Evolutionary conservation across 2,888 invertebrate species (phyloP).

Genomic region (Eupithecia subumbrata): DNA sequence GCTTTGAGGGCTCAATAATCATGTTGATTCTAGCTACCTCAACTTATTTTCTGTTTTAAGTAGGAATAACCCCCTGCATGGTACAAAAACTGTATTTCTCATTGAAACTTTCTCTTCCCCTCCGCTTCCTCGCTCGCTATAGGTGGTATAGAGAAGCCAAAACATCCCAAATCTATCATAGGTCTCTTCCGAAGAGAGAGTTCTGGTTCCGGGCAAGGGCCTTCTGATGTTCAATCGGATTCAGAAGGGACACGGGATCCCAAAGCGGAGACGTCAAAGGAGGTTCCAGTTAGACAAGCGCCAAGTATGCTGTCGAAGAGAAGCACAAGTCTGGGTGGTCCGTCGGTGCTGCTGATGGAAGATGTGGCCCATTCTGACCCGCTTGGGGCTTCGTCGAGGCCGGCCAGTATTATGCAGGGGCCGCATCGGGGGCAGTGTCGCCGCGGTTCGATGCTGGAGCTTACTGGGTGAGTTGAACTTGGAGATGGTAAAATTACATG

Average conservation of each 20-base stretch:
- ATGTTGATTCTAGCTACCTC: not conserved
- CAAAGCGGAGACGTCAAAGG: slow-evolving; percentile 70
- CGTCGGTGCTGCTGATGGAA: slow-evolving; percentile 85
- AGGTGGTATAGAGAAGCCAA: slow-evolving; percentile 95
- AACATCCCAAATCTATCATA: slow-evolving; percentile 93
- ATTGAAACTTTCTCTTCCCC: slow-evolving; percentile 61
- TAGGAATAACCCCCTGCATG: slow-evolving; percentile 36
- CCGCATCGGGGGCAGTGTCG: slow-evolving; percentile 87
- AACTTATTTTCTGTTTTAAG: not conserved
- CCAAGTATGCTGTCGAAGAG: slow-evolving; percentile 74
- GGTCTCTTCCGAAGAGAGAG: slow-evolving; percentile 94
- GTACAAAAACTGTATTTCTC: slow-evolving; percentile 51
- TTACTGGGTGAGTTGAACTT: slow-evolving; percentile 86
- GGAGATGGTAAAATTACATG: not conserved
- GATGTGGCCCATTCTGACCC: slow-evolving; percentile 85
- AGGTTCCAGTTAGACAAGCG: slow-evolving; percentile 63
- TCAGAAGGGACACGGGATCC: slow-evolving; percentile 79
- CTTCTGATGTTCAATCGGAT: slow-evolving; percentile 82
- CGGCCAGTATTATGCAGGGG: slow-evolving; percentile 84
- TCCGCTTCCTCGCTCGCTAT: slow-evolving; percentile 57
- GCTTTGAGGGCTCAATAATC: not conserved
- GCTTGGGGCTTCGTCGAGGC: slow-evolving; percentile 85
- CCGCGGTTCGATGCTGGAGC: slow-evolving; percentile 92
- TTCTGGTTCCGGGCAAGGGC: slow-evolving; percentile 87
- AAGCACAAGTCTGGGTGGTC: slow-evolving; percentile 76